A percentile compares a stretch with the other conserved stretches of the same genome.
phyloP scores from a whole-genome alignment of 2,113 vertebrate genomes.

The Bucco capensis region DNA sequence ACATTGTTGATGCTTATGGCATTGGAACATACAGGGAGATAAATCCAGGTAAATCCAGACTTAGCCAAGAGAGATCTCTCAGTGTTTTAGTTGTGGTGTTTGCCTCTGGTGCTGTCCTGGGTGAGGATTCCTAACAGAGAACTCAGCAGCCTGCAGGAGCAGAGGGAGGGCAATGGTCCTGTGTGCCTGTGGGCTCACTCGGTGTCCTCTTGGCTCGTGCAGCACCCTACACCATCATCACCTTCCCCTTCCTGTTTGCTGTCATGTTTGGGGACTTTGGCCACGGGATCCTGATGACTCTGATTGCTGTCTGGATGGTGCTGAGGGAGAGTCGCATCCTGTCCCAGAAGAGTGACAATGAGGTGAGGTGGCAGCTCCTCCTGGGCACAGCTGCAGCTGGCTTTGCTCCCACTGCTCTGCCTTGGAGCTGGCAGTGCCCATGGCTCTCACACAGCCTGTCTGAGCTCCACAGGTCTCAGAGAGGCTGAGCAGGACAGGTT shows the following conservation, averaged over 20 bases:
- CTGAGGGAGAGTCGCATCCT: slow-evolving; percentile 89
- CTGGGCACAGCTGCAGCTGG: not conserved
- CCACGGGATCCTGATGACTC: slow-evolving; percentile 91
- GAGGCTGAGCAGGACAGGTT: too few relatives aligned
- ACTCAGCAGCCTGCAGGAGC: not conserved
- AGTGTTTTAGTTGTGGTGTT: rapidly evolving
- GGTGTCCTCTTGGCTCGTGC: not conserved
- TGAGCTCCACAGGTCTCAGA: too few relatives aligned
- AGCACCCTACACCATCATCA: slow-evolving; percentile 98
- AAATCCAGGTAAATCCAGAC: slow-evolving; percentile 84
- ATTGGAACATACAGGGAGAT: slow-evolving; percentile 95
- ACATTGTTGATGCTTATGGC: slow-evolving; percentile 95
- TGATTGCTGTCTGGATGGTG: slow-evolving; percentile 92
- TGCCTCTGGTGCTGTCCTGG: not conserved
- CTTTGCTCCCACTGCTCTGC: not conserved
- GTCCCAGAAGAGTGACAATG: slow-evolving; percentile 93
- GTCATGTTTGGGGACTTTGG: slow-evolving; percentile 99
- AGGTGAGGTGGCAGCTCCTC: slow-evolving; percentile 73
- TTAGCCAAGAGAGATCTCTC: not conserved
- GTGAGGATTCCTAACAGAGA: not conserved
- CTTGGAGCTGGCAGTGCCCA: not conserved
- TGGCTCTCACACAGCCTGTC: too few relatives aligned
- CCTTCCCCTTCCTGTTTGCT: slow-evolving; percentile 97
- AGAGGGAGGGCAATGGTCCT: not conserved
- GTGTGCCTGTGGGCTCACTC: not conserved